Percentiles rank a stretch among this genome's conserved stretches.
Evolutionary conservation across 2,113 vertebrate species (phyloP).

Genomic region (Ranitomeya imitator): DNA sequence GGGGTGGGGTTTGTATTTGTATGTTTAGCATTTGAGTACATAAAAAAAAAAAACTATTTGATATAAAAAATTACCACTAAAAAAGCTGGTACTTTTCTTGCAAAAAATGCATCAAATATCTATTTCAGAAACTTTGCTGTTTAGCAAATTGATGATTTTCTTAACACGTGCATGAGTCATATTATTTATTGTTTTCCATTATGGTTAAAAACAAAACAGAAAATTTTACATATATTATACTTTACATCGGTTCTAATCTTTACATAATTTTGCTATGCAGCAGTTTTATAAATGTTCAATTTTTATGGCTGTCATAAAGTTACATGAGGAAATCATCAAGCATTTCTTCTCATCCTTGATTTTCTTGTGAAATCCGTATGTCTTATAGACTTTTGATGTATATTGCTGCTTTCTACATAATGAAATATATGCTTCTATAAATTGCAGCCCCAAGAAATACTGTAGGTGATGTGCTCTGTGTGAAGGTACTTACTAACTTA

Average conservation of each 20-base stretch:
- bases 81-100: no score
- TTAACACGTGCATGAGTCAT: not conserved
- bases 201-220: not conserved
- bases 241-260: not conserved
- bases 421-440: not conserved
- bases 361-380: not conserved
- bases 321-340: not conserved
- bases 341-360: not conserved
- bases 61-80: no score
- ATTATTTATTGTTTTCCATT: not conserved
- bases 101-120: no score
- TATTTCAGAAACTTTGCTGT: no score
- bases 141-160: not conserved
- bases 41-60: no score
- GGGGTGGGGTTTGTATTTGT: no score
- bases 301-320: not conserved
- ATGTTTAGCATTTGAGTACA: no score
- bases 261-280: not conserved
- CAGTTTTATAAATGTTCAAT: not conserved
- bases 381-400: not conserved
- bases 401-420: not conserved
- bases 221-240: not conserved
- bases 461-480: no score
- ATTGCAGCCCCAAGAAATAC: not conserved
- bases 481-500: no score